phyloP scores from a whole-genome alignment of 64 coral and sea anemone species.

The Anthopleura sola region DNA sequence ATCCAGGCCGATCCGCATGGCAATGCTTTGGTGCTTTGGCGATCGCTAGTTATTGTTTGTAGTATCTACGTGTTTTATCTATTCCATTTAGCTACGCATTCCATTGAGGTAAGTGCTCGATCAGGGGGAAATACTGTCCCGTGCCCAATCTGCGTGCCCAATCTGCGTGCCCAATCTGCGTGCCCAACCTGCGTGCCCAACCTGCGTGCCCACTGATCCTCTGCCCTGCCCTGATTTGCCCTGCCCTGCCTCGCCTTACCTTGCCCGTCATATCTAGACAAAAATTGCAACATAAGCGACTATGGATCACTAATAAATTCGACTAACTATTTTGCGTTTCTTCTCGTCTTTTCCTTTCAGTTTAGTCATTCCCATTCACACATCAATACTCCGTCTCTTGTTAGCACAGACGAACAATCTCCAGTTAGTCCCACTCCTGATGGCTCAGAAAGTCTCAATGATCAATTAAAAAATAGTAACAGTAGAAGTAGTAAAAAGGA shows the following conservation, averaged over 20 bases:
- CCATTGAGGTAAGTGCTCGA: conserved; percentile 35
- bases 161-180: too few species aligned
- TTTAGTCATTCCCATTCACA: conserved; percentile 54
- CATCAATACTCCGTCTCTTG: neutral
- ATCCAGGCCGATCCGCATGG: conserved; percentile 20
- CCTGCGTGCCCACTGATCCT: too few species aligned
- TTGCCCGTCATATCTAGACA: too few species aligned
- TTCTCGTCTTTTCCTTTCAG: conserved; percentile 16
- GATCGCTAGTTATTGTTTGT: conserved; percentile 47
- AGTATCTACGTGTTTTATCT: conserved; percentile 86
- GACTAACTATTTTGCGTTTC: neutral
- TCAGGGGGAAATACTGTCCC: neutral
- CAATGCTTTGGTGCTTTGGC: conserved; percentile 43
- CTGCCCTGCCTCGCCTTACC: too few species aligned
- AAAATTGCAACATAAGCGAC: too few species aligned
- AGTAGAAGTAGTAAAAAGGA: neutral
- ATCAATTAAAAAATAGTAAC: neutral
- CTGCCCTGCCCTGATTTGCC: too few species aligned
- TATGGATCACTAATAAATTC: too few species aligned
- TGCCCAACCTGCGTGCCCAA: too few species aligned
- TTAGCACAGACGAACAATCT: neutral
- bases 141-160: too few species aligned
- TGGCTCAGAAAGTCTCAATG: neutral
- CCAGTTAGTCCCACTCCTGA: neutral
- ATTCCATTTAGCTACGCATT: conserved; percentile 51